A percentile compares a stretch with the other conserved stretches of the same genome.
Conservation (phyloP, 2,797 vertebrate genomes). For the Fistularia commersonii region DNA sequence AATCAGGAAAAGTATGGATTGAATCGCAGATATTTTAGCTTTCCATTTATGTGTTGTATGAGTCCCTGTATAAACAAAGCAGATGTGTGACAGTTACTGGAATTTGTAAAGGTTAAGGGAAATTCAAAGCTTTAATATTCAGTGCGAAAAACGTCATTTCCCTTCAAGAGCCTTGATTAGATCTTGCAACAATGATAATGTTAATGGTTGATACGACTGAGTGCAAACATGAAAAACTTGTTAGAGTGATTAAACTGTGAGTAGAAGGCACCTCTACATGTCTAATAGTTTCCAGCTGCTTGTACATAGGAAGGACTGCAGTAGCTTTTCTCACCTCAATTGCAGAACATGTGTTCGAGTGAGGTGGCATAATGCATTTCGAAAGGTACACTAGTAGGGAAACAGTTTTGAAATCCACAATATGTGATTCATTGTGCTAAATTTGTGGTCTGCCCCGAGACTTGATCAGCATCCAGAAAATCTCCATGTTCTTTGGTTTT, state of each 20-base stretch:
- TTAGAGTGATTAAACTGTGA: slow-evolving; percentile 38
- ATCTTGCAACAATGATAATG: neutral
- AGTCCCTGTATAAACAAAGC: no score
- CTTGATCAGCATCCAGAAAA: slow-evolving; percentile 51
- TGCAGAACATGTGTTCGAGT: slow-evolving; percentile 24
- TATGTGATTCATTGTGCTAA: slow-evolving; percentile 14
- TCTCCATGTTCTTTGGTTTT: slow-evolving; percentile 53
- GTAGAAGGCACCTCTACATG: slow-evolving; percentile 28
- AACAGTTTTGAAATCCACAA: neutral
- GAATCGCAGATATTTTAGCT: no score
- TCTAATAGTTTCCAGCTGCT: slow-evolving; percentile 55
- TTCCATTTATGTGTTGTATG: no score
- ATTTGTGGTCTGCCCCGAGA: slow-evolving; percentile 29
- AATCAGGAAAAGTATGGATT: no score
- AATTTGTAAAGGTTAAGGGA: no score
- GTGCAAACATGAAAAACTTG: slow-evolving; percentile 52
- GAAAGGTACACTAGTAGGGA: neutral
- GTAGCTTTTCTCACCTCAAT: slow-evolving; percentile 45
- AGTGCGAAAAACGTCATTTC: no score
- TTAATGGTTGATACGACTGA: slow-evolving; percentile 22
- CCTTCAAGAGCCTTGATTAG: no score
- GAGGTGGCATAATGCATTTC: slow-evolving; percentile 10
- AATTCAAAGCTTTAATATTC: no score
- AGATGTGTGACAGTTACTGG: no score
- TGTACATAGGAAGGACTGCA: slow-evolving; percentile 18